phyloP scores from a whole-genome alignment of 2,113 vertebrate genomes.

The Phyllostomus discolor region DNA sequence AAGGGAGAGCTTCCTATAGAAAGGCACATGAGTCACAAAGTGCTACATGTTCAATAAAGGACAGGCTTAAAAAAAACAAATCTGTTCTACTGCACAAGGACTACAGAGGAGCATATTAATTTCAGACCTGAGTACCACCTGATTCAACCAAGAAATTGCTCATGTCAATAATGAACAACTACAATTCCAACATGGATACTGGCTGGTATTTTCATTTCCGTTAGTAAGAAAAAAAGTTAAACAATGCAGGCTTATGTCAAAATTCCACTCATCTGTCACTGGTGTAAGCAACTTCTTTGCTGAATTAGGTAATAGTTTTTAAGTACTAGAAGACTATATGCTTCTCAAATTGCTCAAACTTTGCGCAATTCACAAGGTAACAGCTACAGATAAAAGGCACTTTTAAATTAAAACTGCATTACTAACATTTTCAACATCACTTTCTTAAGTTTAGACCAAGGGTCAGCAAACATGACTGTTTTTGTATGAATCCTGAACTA shows the following conservation, averaged over 20 bases:
- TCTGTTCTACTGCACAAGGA: not conserved
- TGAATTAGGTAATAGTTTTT: not conserved
- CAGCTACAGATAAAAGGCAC: not conserved
- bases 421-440: not conserved
- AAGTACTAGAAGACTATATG: not conserved
- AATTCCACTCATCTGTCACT: not conserved
- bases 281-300: not conserved
- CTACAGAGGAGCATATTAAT: not conserved
- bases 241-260: not conserved
- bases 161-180: not conserved
- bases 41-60: not conserved
- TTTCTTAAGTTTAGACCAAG: constrained; percentile 22
- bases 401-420: not conserved
- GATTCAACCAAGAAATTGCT: constrained; percentile 28
- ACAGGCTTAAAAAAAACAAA: not conserved
- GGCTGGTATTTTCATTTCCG: not conserved
- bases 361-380: not conserved
- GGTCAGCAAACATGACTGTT: not conserved
- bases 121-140: not conserved
- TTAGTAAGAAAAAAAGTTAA: not conserved
- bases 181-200: not conserved
- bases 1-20: not conserved
- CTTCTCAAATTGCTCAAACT: not conserved
- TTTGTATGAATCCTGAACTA: not conserved
- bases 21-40: not conserved